Conservation (phyloP, 2,113 vertebrate genomes). For the Rousettus leschenaultii region DNA sequence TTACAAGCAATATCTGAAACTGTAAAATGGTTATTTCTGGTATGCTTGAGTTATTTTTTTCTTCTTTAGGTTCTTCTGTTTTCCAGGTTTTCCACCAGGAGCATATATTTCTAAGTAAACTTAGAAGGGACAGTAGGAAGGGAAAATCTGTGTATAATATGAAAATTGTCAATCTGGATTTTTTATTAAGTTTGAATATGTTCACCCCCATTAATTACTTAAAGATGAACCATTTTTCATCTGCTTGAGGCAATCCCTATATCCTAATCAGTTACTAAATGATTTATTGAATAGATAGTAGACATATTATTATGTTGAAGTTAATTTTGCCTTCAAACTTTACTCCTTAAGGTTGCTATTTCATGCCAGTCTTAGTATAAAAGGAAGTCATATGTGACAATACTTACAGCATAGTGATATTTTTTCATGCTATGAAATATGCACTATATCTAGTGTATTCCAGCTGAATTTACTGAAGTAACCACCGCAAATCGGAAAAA, state of each 20-base stretch:
- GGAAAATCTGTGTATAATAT: not conserved
- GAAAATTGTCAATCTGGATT: not conserved
- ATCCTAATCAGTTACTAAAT: not conserved
- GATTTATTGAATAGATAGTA: not conserved
- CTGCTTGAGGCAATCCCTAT: not conserved
- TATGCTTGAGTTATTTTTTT: not conserved
- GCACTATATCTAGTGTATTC: not conserved
- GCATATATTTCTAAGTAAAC: not conserved
- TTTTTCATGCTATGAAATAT: not conserved
- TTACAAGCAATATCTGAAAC: not conserved
- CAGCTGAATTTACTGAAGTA: not conserved
- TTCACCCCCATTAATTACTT: not conserved
- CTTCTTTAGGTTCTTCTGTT: not conserved
- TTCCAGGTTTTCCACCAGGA: not conserved
- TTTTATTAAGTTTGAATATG: not conserved
- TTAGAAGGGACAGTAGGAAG: not conserved
- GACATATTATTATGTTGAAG: not conserved
- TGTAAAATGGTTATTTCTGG: not conserved
- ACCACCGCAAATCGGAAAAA: not conserved
- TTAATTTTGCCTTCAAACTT: constrained; percentile 1
- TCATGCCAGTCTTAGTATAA: not conserved
- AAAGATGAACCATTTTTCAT: not conserved
- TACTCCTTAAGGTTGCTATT: not conserved
- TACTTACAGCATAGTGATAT: not conserved
- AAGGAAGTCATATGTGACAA: not conserved